A percentile compares a stretch with the other conserved stretches of the same genome.
Evolutionary conservation across 2,797 vertebrate species (phyloP).

Genomic region (Psittacula echo): DNA sequence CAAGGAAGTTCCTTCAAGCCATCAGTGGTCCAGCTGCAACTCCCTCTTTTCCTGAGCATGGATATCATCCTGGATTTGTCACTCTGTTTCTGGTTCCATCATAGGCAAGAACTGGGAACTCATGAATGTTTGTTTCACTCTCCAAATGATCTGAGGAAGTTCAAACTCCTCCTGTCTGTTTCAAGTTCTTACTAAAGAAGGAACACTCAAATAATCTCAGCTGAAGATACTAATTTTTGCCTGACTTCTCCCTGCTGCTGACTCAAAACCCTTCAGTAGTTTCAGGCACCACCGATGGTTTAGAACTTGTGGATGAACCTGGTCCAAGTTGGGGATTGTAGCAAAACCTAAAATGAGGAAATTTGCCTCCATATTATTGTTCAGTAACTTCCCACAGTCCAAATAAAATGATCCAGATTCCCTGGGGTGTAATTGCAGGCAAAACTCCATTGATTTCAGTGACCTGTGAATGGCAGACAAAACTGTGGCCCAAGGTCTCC

Average conservation of each 20-base stretch:
- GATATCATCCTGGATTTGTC: neutral
- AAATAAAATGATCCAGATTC: neutral
- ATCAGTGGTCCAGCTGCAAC: neutral
- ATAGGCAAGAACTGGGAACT: neutral
- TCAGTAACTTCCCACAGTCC: constrained; percentile 11
- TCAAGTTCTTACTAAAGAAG: neutral
- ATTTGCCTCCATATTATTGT: neutral
- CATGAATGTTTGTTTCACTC: neutral
- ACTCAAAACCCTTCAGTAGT: neutral
- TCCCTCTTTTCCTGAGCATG: neutral
- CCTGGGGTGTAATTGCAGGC: constrained; percentile 21
- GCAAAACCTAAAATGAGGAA: neutral
- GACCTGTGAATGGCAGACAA: constrained; percentile 52
- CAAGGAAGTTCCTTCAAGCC: neutral
- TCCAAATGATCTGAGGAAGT: neutral
- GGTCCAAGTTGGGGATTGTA: neutral
- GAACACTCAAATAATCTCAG: neutral
- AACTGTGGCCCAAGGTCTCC: neutral
- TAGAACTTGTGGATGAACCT: neutral
- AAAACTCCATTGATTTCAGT: constrained; percentile 32
- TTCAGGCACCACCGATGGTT: neutral
- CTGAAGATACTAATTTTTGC: neutral
- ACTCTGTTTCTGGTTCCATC: neutral
- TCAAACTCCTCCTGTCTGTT: neutral
- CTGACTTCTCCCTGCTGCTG: neutral